Base-by-base conservation (phyloP, 2,113 vertebrate species). In the Notechis scutatus region DNA sequence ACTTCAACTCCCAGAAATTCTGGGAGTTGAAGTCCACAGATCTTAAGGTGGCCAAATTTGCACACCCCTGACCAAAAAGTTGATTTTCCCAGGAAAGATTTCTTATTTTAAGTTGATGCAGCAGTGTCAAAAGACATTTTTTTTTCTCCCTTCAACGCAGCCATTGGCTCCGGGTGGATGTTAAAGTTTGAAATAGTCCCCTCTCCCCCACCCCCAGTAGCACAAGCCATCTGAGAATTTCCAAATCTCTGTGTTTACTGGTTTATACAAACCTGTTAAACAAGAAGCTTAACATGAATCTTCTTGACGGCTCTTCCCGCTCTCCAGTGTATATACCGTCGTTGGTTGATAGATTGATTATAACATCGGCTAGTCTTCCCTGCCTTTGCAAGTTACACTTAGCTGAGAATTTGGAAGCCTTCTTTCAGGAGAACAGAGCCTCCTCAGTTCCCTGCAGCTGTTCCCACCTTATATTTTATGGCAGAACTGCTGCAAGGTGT, bases 141-240 rank as follows among this genome's bases (percentile, higher is more conserved):
- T 1, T 15, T 15, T 2, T 2, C 42, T 3, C 34, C 64, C 39
- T n/a, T 56, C 64, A 26, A 26, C 26, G 21, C 39, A 85, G 7
- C 45, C n/a, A 4, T 29, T 88, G n/a, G 11, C 34, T 55, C 24
- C 39, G 18, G 18, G 29, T 4, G n/a, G 86, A 95, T 95, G 94
- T 92, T 91, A 74, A 95, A 91, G 7, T 94, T 95, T 29, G 95
- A 95, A 95, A 95, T 52, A 15, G n/a, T 21, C 92, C 24, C 59
- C 26, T 3, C 26, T 0, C 59, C 59, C 1, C 3, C 24, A 50
- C 47, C 92, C 5, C 3, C 91, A 20, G 92, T 92, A 95, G 86
- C 81, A 93, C 89, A 42, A 94, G 56, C 52, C 47, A n/a, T 91
- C 90, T 88, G 47, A 59, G 88, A 94, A 88, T 24, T 93, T 95